These are phyloP conservation scores for Mamestra configurata DNA, from an alignment of 1,140 invertebrate genomes.

Conservation along the genomic window DNA sequence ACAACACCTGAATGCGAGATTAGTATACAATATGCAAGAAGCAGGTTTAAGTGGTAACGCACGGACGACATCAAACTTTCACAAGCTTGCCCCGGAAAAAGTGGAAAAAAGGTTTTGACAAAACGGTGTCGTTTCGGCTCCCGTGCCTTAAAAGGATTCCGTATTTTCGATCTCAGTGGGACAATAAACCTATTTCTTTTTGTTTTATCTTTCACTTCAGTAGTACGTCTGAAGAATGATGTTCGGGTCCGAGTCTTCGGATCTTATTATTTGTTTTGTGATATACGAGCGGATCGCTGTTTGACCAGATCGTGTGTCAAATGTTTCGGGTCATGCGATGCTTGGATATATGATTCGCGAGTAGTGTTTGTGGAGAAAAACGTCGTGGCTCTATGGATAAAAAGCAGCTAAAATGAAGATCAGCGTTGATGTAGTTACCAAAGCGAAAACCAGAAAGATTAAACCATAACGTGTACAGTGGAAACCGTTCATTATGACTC, in stretches of 20 bases:
- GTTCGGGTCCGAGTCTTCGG: constrained; percentile 42
- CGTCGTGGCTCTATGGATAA: no score
- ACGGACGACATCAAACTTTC: constrained; percentile 62
- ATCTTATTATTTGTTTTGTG: constrained; percentile 56
- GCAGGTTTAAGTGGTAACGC: constrained; percentile 53
- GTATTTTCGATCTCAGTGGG: constrained; percentile 62
- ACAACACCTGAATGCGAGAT: constrained; percentile 46
- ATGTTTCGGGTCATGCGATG: constrained; percentile 13
- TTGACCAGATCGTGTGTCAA: constrained; percentile 44
- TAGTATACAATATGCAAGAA: constrained; percentile 55
- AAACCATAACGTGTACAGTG: no score
- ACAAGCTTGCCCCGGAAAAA: constrained; percentile 42
- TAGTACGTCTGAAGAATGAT: constrained; percentile 53
- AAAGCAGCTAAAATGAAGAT: no score
- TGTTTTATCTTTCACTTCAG: constrained; percentile 63
- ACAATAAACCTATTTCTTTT: constrained; percentile 67
- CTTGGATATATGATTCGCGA: constrained; percentile 7
- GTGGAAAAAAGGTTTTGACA: constrained; percentile 62
- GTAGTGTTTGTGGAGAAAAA: background rate
- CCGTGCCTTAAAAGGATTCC: constrained; percentile 63
- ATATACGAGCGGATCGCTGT: constrained; percentile 45
- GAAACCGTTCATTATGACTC: no score
- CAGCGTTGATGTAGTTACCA: background rate
- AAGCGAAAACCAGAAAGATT: background rate
- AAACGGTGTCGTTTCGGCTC: constrained; percentile 58